Evolutionary conservation across 2,113 vertebrate genomes (phyloP), one percentile per base, ranked within the genome.

Genomic region (Sinocyclocheilus maitianheensis): DNA sequence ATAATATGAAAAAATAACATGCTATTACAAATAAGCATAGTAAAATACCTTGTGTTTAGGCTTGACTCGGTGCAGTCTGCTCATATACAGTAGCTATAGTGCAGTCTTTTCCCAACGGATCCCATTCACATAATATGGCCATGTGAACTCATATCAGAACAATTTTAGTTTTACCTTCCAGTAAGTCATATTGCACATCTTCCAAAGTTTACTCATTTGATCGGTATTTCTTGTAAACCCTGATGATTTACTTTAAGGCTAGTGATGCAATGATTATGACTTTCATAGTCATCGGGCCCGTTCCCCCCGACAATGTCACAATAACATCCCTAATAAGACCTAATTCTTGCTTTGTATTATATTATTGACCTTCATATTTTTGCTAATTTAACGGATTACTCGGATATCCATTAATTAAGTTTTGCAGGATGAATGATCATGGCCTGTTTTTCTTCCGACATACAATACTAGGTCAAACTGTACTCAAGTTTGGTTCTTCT

Each of bases 291-390:
- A 40, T 14, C 34, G 8, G n/a, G 22, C 46, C 46, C 8, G 30
- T 24, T 46, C 34, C 13, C 75, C 48, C 26, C 24, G 3, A 34
- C 34, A 34, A 18, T 22, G 22, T 30, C 7, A 24, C 46, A 69
- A 55, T 26, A 14, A 14, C n/a, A 22, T 14, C 9, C 18, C 46
- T 13, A 48, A 67, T 8, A 8, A 5, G 5, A 3, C 7, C 4
- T 26, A 85, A n/a, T n/a, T 24, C 48, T 60, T 55, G 18, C 83
- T 86, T 89, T 86, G 72, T 80, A 14, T 81, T 84, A 60, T 43
- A 63, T 16, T 46, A 72, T 30, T 9, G 71, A 2, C 46, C 14
- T 67, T 24, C 20, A 67, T 43, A 40, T 46, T 37, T 20, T 14
- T 26, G 24, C 24, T 40, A 22, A 62, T 40, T 62, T 3, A 24